These are phyloP conservation scores for Acropora yongei DNA, from an alignment of 64 coral and sea anemone species.

Conservation along the genomic window DNA sequence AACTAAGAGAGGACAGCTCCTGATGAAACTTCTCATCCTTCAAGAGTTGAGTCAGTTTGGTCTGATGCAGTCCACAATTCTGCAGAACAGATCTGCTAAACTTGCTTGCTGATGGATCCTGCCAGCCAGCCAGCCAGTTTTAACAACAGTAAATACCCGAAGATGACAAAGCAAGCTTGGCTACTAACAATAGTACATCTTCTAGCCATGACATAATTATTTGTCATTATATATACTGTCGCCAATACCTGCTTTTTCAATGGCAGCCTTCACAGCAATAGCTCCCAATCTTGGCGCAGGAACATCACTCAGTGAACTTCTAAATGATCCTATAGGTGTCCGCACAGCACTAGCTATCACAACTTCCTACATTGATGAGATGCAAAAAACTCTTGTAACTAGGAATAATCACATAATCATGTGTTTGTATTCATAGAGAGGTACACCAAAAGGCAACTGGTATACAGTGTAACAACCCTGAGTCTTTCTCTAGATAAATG, in stretches of 20 bases:
- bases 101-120: no score
- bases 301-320: constrained; percentile 75
- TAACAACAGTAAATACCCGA: no score
- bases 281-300: constrained; percentile 87
- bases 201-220: background rate
- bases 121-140: no score
- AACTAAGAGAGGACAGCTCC: background rate
- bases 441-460: no score
- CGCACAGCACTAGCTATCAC: constrained; percentile 92
- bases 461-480: no score
- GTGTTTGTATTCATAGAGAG: no score
- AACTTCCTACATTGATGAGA: constrained; percentile 70
- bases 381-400: background rate
- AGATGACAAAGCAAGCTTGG: no score
- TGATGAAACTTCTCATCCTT: background rate
- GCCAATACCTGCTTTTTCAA: constrained; percentile 89
- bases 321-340: constrained; percentile 94
- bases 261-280: constrained; percentile 83
- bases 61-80: no score
- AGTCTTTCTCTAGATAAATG: no score
- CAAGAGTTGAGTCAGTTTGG: background rate
- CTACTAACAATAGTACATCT: no score
- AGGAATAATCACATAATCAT: no score
- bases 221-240: background rate
- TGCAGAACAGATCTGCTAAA: no score